Evolutionary conservation across 2,797 vertebrate species (phyloP).

Genomic region (Discoglossus pictus): DNA sequence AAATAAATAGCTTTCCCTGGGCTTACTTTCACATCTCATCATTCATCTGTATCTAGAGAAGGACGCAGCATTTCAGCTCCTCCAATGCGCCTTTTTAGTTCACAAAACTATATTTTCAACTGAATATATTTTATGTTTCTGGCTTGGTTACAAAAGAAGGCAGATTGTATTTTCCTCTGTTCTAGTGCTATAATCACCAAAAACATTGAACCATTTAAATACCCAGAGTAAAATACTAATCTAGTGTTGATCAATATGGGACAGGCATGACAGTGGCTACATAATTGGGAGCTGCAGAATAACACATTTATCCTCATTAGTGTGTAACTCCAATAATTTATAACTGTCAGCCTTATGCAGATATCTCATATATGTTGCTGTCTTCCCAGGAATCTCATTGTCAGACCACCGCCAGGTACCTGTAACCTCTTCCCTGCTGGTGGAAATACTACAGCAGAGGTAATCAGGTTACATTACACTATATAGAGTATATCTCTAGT

Average conservation of each 20-base stretch:
- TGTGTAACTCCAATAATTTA: slow-evolving; percentile 50
- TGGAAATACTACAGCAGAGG: too few species aligned
- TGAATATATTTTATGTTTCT: slow-evolving; percentile 2
- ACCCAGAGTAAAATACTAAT: slow-evolving; percentile 31
- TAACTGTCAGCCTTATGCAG: slow-evolving; percentile 46
- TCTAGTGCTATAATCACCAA: slow-evolving; percentile 12
- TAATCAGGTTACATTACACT: too few species aligned
- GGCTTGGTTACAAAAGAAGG: slow-evolving; percentile 3
- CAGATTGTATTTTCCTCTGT: not conserved
- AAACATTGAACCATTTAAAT: slow-evolving; percentile 31
- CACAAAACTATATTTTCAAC: not conserved
- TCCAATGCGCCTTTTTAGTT: too few species aligned
- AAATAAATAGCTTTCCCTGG: not conserved
- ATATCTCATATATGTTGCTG: slow-evolving; percentile 15
- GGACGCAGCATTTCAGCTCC: not conserved
- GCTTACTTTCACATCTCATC: not conserved
- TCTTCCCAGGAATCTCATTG: slow-evolving; percentile 12
- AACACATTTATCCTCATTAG: slow-evolving; percentile 58
- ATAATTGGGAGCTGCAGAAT: slow-evolving; percentile 48
- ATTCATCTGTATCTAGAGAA: not conserved
- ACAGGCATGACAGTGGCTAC: slow-evolving; percentile 48
- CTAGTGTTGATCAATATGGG: slow-evolving; percentile 49
- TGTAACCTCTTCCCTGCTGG: too few species aligned
- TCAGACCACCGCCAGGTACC: not conserved
- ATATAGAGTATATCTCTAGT: too few species aligned